These are phyloP conservation scores for Cryptoprocta ferox DNA, from an alignment of 2,797 vertebrate genomes.

Conservation along the genomic window DNA sequence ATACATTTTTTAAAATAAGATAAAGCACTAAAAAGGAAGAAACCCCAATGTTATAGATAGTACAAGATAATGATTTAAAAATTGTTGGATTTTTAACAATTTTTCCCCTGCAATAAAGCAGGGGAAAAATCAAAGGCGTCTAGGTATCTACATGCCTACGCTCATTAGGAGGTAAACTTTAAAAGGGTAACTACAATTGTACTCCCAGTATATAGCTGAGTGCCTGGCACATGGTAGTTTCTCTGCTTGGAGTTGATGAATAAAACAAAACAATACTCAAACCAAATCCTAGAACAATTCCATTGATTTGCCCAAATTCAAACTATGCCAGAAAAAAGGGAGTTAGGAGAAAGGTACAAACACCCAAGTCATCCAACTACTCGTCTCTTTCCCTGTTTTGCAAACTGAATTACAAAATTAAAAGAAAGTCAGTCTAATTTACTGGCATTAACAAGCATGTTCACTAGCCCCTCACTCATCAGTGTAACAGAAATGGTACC, in stretches of 20 bases:
- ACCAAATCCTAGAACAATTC: neutral
- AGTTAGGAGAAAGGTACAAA: rapidly evolving
- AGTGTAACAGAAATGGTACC: neutral
- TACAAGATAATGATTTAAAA: neutral
- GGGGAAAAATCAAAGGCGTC: neutral
- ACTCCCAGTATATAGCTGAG: neutral
- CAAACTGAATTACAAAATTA: neutral
- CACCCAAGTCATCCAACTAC: neutral
- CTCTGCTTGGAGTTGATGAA: neutral
- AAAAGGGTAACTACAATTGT: neutral
- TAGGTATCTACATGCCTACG: neutral
- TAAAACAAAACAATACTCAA: constrained; percentile 3
- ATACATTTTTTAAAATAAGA: neutral
- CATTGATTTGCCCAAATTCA: neutral
- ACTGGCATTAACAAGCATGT: neutral
- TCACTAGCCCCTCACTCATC: neutral
- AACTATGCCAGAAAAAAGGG: neutral
- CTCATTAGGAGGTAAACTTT: neutral
- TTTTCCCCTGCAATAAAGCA: too few relatives aligned
- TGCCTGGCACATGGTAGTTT: neutral
- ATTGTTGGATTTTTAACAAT: too few relatives aligned
- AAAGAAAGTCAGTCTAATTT: neutral
- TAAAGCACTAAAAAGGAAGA: neutral
- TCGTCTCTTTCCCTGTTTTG: neutral
- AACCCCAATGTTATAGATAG: neutral